A percentile compares a stretch with the other conserved stretches of the same genome.
Conservation (phyloP, 2,113 vertebrate genomes). For the Gulo gulo region DNA sequence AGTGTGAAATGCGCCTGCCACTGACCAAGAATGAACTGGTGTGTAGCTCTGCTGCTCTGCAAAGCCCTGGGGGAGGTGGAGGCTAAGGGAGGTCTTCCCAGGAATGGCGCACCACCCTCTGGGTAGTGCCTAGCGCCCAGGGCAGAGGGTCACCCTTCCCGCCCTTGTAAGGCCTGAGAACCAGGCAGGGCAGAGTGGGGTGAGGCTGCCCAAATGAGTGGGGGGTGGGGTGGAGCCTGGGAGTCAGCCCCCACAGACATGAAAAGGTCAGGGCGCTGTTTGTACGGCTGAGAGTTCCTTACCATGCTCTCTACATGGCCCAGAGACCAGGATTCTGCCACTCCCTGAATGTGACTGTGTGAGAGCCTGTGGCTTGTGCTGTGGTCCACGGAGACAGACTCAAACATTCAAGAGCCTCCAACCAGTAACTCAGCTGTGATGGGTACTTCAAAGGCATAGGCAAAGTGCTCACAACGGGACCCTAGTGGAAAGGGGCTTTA, state of each 20-base stretch:
- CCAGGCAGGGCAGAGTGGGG: conserved; percentile 48
- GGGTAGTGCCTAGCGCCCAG: conserved; percentile 77
- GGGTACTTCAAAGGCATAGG: neutral
- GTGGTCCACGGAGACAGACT: neutral
- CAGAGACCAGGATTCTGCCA: neutral
- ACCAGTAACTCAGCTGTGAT: neutral
- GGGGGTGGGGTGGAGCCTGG: conserved; percentile 81
- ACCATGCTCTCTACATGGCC: neutral
- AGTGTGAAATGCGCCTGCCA: conserved; percentile 91
- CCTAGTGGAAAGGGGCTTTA: neutral
- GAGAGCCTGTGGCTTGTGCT: neutral
- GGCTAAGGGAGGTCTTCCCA: neutral
- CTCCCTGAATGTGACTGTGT: accelerated
- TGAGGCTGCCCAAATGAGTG: conserved; percentile 79
- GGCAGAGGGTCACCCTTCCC: conserved; percentile 82
- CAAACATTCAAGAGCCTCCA: neutral
- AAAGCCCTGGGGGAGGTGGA: conserved; percentile 53
- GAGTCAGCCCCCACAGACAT: conserved; percentile 80
- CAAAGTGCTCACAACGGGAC: neutral
- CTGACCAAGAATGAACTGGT: conserved; percentile 88
- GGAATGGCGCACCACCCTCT: conserved; percentile 66
- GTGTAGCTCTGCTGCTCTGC: conserved; percentile 82
- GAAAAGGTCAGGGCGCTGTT: neutral
- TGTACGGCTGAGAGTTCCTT: accelerated
- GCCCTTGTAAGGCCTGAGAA: neutral